A percentile compares a stretch with the other conserved stretches of the same genome.
Conservation (phyloP, 1,140 invertebrate species). For the Capitella teleta region DNA sequence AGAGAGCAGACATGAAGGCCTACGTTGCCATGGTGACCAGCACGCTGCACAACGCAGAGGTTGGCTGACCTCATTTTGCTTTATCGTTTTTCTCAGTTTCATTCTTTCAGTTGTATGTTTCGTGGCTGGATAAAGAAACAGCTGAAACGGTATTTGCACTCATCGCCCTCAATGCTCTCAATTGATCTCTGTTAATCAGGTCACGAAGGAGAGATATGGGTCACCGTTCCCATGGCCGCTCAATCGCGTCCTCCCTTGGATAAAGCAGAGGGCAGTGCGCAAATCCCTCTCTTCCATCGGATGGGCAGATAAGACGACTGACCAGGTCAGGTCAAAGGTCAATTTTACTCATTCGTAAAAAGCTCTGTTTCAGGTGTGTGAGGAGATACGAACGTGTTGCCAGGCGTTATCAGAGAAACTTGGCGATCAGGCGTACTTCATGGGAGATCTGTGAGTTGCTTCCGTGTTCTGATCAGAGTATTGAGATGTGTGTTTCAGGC, state of each 20-base stretch:
- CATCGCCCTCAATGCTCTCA: too few relatives aligned
- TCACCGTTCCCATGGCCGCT: constrained; percentile 80
- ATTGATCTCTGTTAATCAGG: constrained; percentile 19
- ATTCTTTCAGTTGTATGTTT: too few relatives aligned
- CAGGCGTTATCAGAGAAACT: constrained; percentile 65
- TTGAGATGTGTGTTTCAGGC: constrained; percentile 18
- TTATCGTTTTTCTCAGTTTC: too few relatives aligned
- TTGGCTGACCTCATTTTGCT: too few relatives aligned
- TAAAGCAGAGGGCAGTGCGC: constrained; percentile 60
- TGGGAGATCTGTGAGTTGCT: constrained; percentile 40
- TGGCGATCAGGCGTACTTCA: constrained; percentile 66
- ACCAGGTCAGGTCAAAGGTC: constrained; percentile 49
- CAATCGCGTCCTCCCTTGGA: constrained; percentile 66
- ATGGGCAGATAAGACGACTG: constrained; percentile 66
- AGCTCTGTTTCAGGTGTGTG: constrained; percentile 48
- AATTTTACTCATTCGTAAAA: constrained; percentile 6
- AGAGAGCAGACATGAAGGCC: too few relatives aligned
- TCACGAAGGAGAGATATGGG: constrained; percentile 74
- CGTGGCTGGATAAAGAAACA: too few relatives aligned
- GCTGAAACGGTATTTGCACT: too few relatives aligned
- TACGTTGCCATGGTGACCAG: too few relatives aligned
- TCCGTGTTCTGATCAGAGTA: not conserved
- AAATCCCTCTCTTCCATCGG: constrained; percentile 62
- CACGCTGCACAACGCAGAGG: too few relatives aligned
- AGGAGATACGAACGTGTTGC: constrained; percentile 72